phyloP scores from a whole-genome alignment of 2,797 vertebrate genomes.

The Alfaro cultratus region DNA sequence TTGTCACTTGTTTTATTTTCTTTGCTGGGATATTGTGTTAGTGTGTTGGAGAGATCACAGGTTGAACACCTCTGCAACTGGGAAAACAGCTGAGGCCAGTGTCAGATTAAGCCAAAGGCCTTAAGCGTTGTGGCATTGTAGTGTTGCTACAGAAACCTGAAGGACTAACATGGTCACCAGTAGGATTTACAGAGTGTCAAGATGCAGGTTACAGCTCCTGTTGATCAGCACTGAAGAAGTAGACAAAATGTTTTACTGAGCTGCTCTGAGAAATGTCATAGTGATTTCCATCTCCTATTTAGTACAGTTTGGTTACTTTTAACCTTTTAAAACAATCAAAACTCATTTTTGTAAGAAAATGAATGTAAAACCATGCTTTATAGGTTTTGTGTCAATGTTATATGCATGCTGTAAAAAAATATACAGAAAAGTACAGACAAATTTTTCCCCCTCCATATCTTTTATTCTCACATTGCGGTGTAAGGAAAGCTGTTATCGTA shows the following conservation, averaged over 20 bases:
- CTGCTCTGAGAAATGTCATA: background rate
- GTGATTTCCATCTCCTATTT: background rate
- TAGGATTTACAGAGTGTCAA: background rate
- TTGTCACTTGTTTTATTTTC: background rate
- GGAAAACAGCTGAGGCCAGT: background rate
- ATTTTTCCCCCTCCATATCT: slow-evolving; percentile 12
- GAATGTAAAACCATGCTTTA: background rate
- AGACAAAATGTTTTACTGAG: background rate
- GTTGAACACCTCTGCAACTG: background rate
- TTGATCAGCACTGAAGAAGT: background rate
- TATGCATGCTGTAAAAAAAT: background rate
- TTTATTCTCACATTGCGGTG: slow-evolving; percentile 7
- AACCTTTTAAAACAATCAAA: background rate
- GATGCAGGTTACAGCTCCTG: background rate
- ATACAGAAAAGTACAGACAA: background rate
- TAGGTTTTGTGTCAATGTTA: background rate
- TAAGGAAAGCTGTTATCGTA: slow-evolving; percentile 28
- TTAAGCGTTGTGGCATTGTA: background rate
- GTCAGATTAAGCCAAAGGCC: background rate
- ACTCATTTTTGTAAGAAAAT: background rate
- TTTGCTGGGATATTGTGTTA: background rate
- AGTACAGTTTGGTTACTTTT: background rate
- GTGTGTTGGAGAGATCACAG: background rate
- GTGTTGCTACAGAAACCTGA: background rate
- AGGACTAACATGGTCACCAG: background rate